A percentile compares a stretch with the other conserved stretches of the same genome.
These are phyloP conservation scores for Bombylius major DNA, from an alignment of 2,888 invertebrate genomes.

Conservation along the genomic window DNA sequence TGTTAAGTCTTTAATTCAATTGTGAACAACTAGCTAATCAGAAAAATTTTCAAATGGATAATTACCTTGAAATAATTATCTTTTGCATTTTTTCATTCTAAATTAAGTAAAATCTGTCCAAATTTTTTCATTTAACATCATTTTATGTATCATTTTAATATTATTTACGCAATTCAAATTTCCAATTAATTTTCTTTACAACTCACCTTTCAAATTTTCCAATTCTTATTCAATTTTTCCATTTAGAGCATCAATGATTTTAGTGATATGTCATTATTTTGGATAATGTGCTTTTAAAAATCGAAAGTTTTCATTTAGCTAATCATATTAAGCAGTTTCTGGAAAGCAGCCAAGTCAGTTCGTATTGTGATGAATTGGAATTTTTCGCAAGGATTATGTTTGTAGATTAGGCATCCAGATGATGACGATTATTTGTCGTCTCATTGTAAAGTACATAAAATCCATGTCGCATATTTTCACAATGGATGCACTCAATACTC, in stretches of 20 bases:
- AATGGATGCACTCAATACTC: constrained; percentile 28
- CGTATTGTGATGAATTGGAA: constrained; percentile 28
- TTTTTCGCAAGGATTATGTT: constrained; percentile 34
- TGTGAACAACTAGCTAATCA: too few species aligned
- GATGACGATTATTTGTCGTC: constrained; percentile 8
- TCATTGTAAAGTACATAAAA: constrained; percentile 29
- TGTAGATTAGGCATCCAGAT: constrained; percentile 17
- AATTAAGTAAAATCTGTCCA: too few species aligned
- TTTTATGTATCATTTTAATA: too few species aligned
- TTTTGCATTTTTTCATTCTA: too few species aligned
- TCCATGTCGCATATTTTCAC: constrained; percentile 27
- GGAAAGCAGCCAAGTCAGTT: constrained; percentile 24
- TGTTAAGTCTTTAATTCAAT: too few species aligned
- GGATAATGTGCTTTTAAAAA: constrained; percentile 35
- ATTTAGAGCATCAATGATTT: constrained; percentile 30
- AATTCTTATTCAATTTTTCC: constrained; percentile 4
- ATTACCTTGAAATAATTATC: too few species aligned
- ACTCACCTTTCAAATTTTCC: neutral
- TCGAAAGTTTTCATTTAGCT: constrained; percentile 37
- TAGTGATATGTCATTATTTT: constrained; percentile 36
- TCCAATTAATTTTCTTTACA: too few species aligned
- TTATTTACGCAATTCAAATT: too few species aligned
- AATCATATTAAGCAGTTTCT: constrained; percentile 38
- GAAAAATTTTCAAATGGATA: too few species aligned
- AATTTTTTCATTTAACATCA: too few species aligned